Conservation (phyloP, 2,888 invertebrate genomes). For the Hermaeophaga mercurialis region DNA sequence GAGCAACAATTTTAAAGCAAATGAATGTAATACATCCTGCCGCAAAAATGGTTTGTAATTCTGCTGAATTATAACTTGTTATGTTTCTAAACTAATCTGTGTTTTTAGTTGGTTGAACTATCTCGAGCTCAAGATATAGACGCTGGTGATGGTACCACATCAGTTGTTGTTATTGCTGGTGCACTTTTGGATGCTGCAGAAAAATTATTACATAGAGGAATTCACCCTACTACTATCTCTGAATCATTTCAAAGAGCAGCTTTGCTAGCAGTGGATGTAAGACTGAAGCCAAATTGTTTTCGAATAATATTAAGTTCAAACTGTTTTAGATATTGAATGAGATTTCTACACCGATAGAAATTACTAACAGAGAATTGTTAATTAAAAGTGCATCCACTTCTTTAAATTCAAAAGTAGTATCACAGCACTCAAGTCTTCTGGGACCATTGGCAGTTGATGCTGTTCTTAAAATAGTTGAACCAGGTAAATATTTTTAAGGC, state of each 20-base stretch:
- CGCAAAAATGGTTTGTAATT: slow-evolving; percentile 86
- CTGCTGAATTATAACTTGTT: background rate
- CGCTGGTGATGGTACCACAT: slow-evolving; percentile 99
- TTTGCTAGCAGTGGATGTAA: slow-evolving; percentile 69
- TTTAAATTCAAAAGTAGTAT: slow-evolving; percentile 98
- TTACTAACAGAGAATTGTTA: slow-evolving; percentile 84
- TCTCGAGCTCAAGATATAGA: slow-evolving; percentile 98
- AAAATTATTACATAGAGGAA: slow-evolving; percentile 88
- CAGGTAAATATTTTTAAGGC: slow-evolving; percentile 48
- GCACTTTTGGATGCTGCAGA: slow-evolving; percentile 93
- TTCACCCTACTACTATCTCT: slow-evolving; percentile 97
- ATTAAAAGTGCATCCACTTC: slow-evolving; percentile 97
- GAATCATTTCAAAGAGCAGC: slow-evolving; percentile 93
- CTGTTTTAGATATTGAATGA: slow-evolving; percentile 67
- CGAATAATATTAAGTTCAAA: background rate
- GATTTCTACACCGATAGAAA: slow-evolving; percentile 86
- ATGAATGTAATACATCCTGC: slow-evolving; percentile 99
- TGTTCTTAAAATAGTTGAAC: slow-evolving; percentile 83
- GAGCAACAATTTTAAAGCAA: slow-evolving; percentile 98
- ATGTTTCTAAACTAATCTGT: background rate
- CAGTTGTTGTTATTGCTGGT: slow-evolving; percentile 97
- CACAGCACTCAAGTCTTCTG: slow-evolving; percentile 93
- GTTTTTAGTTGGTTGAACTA: slow-evolving; percentile 86
- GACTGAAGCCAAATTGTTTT: slow-evolving; percentile 3
- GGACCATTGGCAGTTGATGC: slow-evolving; percentile 98